Conservation (phyloP, 2,888 invertebrate species). For the Spodoptera littoralis region DNA sequence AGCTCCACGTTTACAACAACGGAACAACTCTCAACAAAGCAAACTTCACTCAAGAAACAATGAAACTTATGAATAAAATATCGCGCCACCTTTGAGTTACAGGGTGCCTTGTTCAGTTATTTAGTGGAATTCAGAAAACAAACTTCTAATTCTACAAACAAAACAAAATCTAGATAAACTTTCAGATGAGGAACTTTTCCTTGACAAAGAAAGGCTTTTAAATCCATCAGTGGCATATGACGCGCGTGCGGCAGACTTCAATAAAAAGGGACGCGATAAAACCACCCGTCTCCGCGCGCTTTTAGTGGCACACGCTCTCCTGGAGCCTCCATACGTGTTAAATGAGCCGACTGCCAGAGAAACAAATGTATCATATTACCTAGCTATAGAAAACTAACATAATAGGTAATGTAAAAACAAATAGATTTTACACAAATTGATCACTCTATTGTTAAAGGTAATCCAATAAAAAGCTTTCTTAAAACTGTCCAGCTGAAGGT, state of each 20-base stretch:
- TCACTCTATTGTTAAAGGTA: constrained; percentile 37
- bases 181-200: constrained; percentile 15
- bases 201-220: constrained; percentile 31
- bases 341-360: constrained; percentile 1
- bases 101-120: constrained; percentile 30
- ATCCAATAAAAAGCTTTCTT: constrained; percentile 51
- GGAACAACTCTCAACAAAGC: constrained; percentile 50
- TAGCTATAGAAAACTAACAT: constrained; percentile 1
- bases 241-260: constrained; percentile 30
- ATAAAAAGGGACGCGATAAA: constrained; percentile 41
- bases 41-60: constrained; percentile 52
- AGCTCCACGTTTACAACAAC: constrained; percentile 22
- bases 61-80: constrained; percentile 58
- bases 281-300: constrained; percentile 6
- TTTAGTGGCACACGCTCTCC: constrained; percentile 4
- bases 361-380: constrained; percentile 5
- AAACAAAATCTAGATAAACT: constrained; percentile 17
- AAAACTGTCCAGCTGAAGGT: constrained; percentile 42
- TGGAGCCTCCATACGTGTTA: neutral
- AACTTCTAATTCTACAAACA: constrained; percentile 29
- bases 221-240: constrained; percentile 47
- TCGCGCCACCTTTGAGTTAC: constrained; percentile 43
- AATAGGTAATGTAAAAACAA: constrained; percentile 15
- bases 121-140: constrained; percentile 29
- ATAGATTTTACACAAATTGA: constrained; percentile 16